Percentiles rank a stretch among this genome's conserved stretches.
These are phyloP conservation scores for Orthosia gracilis DNA, from an alignment of 2,888 invertebrate species.

Conservation along the genomic window DNA sequence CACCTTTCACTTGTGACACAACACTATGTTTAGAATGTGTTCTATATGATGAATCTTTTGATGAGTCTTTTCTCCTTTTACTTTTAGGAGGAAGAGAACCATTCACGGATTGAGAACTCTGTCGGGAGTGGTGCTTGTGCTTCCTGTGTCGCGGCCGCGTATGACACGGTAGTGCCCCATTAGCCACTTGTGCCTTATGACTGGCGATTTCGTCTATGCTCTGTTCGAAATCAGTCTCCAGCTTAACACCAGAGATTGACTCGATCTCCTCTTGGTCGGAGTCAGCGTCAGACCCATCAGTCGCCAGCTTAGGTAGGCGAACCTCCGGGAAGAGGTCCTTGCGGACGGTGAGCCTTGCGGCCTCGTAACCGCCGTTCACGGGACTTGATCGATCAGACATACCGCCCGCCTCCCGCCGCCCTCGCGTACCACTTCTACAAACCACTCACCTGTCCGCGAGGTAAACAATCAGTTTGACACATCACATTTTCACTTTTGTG, in stretches of 20 bases:
- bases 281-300: constrained; percentile 74
- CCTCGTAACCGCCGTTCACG: constrained; percentile 88
- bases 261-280: constrained; percentile 79
- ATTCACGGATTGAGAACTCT: constrained; percentile 81
- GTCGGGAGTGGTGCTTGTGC: constrained; percentile 86
- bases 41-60: constrained; percentile 83
- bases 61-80: constrained; percentile 85
- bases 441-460: constrained; percentile 90
- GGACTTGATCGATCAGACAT: constrained; percentile 90
- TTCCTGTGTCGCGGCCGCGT: constrained; percentile 84
- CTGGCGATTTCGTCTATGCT: constrained; percentile 88
- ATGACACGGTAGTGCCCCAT: constrained; percentile 81
- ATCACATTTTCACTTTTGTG: constrained; percentile 91
- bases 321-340: constrained; percentile 89
- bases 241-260: constrained; percentile 84
- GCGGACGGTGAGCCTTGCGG: constrained; percentile 88
- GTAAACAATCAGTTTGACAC: constrained; percentile 92
- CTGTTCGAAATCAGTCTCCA: constrained; percentile 90
- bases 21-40: constrained; percentile 81
- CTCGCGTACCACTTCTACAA: constrained; percentile 88
- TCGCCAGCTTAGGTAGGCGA: constrained; percentile 75
- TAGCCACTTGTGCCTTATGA: constrained; percentile 82
- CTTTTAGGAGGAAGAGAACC: constrained; percentile 83
- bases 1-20: constrained; percentile 87
- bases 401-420: constrained; percentile 89